Conservation (phyloP, 2,888 invertebrate genomes). For the Tetramorium bicarinatum region DNA sequence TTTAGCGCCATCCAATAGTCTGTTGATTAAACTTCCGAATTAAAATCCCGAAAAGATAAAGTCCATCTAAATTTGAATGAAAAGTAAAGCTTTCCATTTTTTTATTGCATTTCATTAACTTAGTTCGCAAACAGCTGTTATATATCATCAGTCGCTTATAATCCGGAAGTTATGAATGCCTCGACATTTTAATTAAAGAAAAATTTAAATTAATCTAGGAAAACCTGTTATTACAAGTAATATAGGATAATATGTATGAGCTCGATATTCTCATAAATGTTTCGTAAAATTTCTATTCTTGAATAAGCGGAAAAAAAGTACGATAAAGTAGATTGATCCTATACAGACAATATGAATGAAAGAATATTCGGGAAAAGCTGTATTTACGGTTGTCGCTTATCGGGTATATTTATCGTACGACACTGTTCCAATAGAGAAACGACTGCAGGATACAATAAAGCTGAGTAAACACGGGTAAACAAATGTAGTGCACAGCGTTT, state of each 20-base stretch:
- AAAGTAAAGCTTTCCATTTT: background rate
- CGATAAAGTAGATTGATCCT: background rate
- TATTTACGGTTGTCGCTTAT: constrained; percentile 41
- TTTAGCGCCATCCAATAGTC: constrained; percentile 9
- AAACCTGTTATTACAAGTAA: constrained; percentile 16
- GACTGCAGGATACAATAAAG: constrained; percentile 35
- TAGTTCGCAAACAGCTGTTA: background rate
- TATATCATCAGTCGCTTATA: constrained; percentile 36
- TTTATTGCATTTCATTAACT: constrained; percentile 1
- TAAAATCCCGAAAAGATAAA: constrained; percentile 27
- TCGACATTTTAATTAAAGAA: constrained; percentile 17
- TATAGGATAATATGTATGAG: background rate
- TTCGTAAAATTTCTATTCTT: background rate
- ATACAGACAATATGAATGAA: background rate
- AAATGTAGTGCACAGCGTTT: constrained; percentile 14
- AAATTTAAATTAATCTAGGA: constrained; percentile 1
- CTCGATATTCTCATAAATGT: background rate
- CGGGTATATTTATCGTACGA: constrained; percentile 24
- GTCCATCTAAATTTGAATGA: constrained; percentile 10
- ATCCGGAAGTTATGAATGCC: constrained; percentile 8
- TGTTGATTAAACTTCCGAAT: constrained; percentile 28
- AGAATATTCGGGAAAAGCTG: constrained; percentile 3
- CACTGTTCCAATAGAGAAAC: constrained; percentile 18
- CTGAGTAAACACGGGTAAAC: constrained; percentile 37
- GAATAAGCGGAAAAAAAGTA: background rate